A percentile compares a stretch with the other conserved stretches of the same genome.
These are phyloP conservation scores for mouse (Mus musculus) DNA, from an alignment of 2,113 vertebrate genomes.

Conservation along the genomic window DNA sequence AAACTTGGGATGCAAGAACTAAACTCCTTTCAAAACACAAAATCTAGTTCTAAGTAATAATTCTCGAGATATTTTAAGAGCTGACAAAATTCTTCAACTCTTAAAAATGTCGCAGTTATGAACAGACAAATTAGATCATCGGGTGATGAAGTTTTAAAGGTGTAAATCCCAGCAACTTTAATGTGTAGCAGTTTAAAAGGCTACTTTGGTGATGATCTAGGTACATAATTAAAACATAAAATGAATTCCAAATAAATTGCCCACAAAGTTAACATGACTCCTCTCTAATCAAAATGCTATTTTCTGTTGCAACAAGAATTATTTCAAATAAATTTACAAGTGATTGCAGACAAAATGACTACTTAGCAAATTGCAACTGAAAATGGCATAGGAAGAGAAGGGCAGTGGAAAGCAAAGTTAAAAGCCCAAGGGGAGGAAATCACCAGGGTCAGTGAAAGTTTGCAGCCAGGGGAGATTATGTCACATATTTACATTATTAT, in stretches of 20 bases:
- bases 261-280: neutral
- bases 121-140: neutral
- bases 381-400: slow-evolving; percentile 41
- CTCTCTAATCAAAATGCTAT: slow-evolving; percentile 44
- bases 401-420: slow-evolving; percentile 64
- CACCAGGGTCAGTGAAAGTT: slow-evolving; percentile 79
- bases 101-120: neutral
- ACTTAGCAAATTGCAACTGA: slow-evolving; percentile 54
- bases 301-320: slow-evolving; percentile 47
- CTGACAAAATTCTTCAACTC: neutral
- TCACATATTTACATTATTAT: slow-evolving; percentile 81
- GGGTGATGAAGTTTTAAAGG: neutral
- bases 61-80: neutral
- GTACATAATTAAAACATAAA: slow-evolving; percentile 27
- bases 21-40: neutral
- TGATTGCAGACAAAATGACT: slow-evolving; percentile 38
- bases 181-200: neutral
- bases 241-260: slow-evolving; percentile 50
- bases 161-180: slow-evolving; percentile 24
- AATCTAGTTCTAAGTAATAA: neutral
- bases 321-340: slow-evolving; percentile 51
- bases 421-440: slow-evolving; percentile 70
- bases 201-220: neutral
- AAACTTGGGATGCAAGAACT: neutral
- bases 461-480: slow-evolving; percentile 64